Evolutionary conservation across 2,888 invertebrate genomes (phyloP), one percentile per base, ranked within the genome.

Genomic region (Ophion obscuratus): DNA sequence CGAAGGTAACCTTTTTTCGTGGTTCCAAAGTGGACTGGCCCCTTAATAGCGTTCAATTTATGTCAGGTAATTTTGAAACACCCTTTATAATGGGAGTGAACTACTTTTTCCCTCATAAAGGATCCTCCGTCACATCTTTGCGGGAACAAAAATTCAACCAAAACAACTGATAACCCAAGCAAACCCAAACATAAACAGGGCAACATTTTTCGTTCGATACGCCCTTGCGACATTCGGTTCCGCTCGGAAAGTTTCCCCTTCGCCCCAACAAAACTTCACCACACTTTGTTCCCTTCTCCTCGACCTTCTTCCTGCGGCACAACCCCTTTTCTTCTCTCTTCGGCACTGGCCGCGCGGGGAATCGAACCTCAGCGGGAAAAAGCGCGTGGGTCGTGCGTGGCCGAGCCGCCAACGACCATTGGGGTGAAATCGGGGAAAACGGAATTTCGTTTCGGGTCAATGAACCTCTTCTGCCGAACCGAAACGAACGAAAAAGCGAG

Each of bases 401-500:
- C 53, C 66, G 53, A 36, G 27, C 59, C 61, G 59, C 67, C 71
- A 57, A 73, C 40, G 67, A 81, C n/a, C 14, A 61, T 73, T 61
- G 27, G 74, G 79, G 61, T 62, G 44, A 44, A 61, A 14, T 59
- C 61, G 20, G 62, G 81, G 40, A 68, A 74, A 75, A 62, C 74
- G 59, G 78, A 81, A 77, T 85, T 85, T 78, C 84, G 77, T 74
- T 79, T 74, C 81, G 81, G 66, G 74, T 61, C 78, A 78, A 67
- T 74, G 84, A 85, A 68, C 73, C 67, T 57, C 7, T 59, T 61
- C 62, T 62, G 24, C 57, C 68, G 68, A 62, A 81, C 74, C 68
- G 74, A 62, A 81, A 81, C 68, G 24, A 67, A 66, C 17, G 31
- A 62, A 17, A 53, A 66, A 62, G 64, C 11, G 44, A 20, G 24